Base-by-base conservation (phyloP, 2,888 invertebrate genomes). In the Steinernema hermaphroditum region DNA sequence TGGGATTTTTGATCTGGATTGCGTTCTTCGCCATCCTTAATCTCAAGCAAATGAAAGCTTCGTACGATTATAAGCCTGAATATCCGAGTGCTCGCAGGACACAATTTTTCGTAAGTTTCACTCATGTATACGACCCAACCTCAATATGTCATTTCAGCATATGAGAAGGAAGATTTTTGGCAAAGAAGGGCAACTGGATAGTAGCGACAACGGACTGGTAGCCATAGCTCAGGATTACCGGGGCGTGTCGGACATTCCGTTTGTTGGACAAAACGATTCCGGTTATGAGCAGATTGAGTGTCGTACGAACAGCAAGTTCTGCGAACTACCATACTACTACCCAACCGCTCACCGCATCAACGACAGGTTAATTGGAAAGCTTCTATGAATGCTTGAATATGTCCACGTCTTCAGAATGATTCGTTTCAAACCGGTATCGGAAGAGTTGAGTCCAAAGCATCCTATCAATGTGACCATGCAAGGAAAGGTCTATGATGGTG, bases 171-270 rank as follows among this genome's bases (percentile, higher is more conserved):
- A 74, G 37, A 43, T 79, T 37, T 74, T 76, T 68, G 74, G 77
- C 43, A 68, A 78, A 62, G 74, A 80, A 49, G 77, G 74, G 2
- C 57, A 70, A 0, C 14, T 78, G 0, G 49, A 70, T 1, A 57
- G n/a, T n/a, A n/a, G 78, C 34, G 77, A 77, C 46, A 74, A 78
- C 0, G 73, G 77, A 9, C 71, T 82, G 43, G 77, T 78, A 70
- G 82, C 80, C 0, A 81, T 80, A 12, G 80, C 82, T 1, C 78
- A 78, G 29, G 82, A 82, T 43, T 75, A 76, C 57, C 73, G 82
- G 14, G 80, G 81, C 57, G 80, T 80, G 4, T 79, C 76, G 50
- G 82, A 82, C 68, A 82, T 82, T 74, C 82, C 82, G 16, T 79
- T 81, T 43, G 82, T 82, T 6, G 76, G 72, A 43, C 62, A 62